Percentiles rank a stretch among this genome's conserved stretches.
Evolutionary conservation across 1,140 invertebrate genomes (phyloP).

Genomic region (Heliconius nattereri): DNA sequence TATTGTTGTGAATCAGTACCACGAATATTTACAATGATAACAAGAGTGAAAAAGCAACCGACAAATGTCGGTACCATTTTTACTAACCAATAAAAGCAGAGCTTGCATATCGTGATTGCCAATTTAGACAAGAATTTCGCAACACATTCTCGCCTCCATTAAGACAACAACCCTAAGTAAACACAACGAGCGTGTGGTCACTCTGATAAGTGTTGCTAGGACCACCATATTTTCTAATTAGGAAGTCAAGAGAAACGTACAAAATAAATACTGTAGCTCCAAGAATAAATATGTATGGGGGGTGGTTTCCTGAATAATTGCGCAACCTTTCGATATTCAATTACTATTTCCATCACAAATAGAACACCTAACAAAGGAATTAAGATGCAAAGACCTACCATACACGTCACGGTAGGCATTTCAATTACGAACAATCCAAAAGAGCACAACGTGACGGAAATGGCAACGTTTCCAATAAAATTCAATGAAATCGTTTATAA

Average conservation of each 20-base stretch:
- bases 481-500: conserved; percentile 67
- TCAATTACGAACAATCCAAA: conserved; percentile 8
- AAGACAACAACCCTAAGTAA: conserved; percentile 74
- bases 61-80: not conserved
- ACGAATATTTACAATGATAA: not conserved
- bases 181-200: conserved; percentile 64
- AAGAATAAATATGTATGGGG: conserved; percentile 26
- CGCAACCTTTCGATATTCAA: conserved; percentile 11
- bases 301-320: conserved; percentile 25
- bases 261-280: conserved; percentile 39
- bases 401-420: not conserved
- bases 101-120: conserved; percentile 47
- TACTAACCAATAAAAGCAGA: not conserved
- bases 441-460: conserved; percentile 47
- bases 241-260: conserved; percentile 33
- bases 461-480: conserved; percentile 68
- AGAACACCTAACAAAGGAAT: not conserved
- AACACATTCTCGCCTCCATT: conserved; percentile 69
- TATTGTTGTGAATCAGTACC: no score
- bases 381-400: not conserved
- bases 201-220: conserved; percentile 67
- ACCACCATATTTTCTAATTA: conserved; percentile 63
- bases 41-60: not conserved
- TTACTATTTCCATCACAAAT: not conserved
- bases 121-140: conserved; percentile 56